A percentile compares a stretch with the other conserved stretches of the same genome.
Conservation (phyloP, 2,113 vertebrate species). For the Guaruba guarouba region DNA sequence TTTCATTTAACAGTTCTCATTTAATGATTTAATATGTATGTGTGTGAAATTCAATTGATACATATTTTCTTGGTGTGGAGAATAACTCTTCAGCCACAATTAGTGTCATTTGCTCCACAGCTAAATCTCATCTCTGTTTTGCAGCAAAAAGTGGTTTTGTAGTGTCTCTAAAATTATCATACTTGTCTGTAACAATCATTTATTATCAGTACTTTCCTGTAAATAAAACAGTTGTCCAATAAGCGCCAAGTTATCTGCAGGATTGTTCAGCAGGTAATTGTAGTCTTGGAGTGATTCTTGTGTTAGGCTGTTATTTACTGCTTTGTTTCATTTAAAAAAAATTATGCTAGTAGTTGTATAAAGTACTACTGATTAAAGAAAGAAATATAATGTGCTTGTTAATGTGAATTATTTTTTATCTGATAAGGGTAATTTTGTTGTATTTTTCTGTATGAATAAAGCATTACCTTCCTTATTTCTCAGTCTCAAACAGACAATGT, state of each 20-base stretch:
- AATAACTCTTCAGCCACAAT: background rate
- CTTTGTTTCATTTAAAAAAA: background rate
- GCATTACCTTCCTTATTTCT: background rate
- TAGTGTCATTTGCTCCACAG: background rate
- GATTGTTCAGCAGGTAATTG: background rate
- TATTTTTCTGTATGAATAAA: background rate
- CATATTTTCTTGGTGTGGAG: rapidly evolving
- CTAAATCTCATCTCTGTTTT: background rate
- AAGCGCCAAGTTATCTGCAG: background rate
- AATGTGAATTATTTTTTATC: background rate
- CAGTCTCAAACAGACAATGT: background rate
- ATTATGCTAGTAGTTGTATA: background rate
- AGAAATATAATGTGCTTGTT: background rate
- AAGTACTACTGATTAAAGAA: background rate
- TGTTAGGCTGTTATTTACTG: background rate
- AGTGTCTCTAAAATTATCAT: background rate
- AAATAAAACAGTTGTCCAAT: background rate
- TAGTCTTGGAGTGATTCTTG: background rate
- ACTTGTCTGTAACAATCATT: background rate
- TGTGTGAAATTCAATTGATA: background rate
- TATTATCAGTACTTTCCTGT: background rate
- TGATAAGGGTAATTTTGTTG: background rate
- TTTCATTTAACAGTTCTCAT: background rate
- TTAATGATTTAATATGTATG: background rate
- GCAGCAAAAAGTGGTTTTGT: background rate